Percentiles rank a stretch among this genome's conserved stretches.
Conservation (phyloP, 92 coral and sea anemone genomes). For the Porites rus region DNA sequence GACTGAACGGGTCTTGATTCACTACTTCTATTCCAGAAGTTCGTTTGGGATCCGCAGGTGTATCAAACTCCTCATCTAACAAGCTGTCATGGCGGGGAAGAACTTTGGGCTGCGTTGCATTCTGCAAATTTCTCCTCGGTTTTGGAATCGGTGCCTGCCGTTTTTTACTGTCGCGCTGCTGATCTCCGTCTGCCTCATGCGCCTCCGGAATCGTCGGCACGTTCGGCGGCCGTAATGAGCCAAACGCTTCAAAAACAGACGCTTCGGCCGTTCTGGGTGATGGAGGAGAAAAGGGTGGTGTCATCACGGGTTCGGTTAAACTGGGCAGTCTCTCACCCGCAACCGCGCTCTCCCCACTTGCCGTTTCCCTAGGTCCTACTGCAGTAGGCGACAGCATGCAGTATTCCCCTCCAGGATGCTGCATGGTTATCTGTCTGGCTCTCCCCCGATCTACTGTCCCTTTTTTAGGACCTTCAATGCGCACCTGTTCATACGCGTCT, state of each 20-base stretch:
- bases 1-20: constrained; percentile 78
- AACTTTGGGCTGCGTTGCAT: constrained; percentile 17
- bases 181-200: constrained; percentile 20
- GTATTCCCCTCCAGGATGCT: constrained; percentile 71
- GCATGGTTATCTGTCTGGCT: constrained; percentile 29
- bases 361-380: constrained; percentile 31
- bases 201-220: constrained; percentile 49
- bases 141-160: constrained; percentile 28
- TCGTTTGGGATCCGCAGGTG: not conserved
- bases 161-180: not conserved
- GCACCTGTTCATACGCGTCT: constrained; percentile 77
- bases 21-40: constrained; percentile 1
- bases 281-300: constrained; percentile 93
- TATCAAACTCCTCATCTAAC: constrained; percentile 58
- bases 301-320: constrained; percentile 59
- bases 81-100: constrained; percentile 76
- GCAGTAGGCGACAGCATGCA: constrained; percentile 76
- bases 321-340: constrained; percentile 58
- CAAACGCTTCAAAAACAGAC: constrained; percentile 74
- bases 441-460: constrained; percentile 69
- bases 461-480: constrained; percentile 75
- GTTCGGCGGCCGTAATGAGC: constrained; percentile 33
- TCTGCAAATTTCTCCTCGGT: constrained; percentile 7
- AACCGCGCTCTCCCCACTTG: constrained; percentile 24
- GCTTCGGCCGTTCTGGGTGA: constrained; percentile 86